Evolutionary conservation across 2,797 vertebrate species (phyloP).

Genomic region (Melanotaenia pygmaea): DNA sequence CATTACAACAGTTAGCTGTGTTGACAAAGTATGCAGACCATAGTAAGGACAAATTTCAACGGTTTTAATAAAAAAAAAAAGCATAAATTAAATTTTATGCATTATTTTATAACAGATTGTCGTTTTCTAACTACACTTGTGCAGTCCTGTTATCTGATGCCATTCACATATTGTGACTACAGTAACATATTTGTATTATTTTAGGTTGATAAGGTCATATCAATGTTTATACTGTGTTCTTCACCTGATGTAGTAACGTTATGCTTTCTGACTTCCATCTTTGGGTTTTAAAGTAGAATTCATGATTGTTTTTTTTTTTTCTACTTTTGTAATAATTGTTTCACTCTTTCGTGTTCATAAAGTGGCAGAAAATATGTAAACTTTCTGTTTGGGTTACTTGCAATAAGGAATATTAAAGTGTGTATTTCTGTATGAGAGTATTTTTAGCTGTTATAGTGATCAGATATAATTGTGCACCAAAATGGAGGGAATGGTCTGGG

Average conservation of each 20-base stretch:
- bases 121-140: background rate
- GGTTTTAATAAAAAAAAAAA: background rate
- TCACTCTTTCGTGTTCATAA: background rate
- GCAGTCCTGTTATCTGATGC: background rate
- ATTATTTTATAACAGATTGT: too few relatives aligned
- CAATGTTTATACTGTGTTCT: background rate
- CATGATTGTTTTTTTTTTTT: background rate
- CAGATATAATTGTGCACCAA: conserved; percentile 64
- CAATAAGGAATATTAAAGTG: background rate
- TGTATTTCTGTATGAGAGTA: background rate
- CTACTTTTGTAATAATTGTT: background rate
- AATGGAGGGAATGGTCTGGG: conserved; percentile 77
- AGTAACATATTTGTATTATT: background rate
- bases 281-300: background rate
- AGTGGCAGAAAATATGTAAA: background rate
- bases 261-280: background rate
- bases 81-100: too few relatives aligned
- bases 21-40: background rate
- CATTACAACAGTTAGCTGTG: background rate
- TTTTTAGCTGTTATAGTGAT: conserved; percentile 25
- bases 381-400: background rate
- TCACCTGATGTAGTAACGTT: background rate
- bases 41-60: background rate
- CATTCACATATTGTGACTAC: background rate
- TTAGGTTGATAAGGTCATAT: background rate